phyloP scores from a whole-genome alignment of 2,113 vertebrate species.

The Pandion haliaetus region DNA sequence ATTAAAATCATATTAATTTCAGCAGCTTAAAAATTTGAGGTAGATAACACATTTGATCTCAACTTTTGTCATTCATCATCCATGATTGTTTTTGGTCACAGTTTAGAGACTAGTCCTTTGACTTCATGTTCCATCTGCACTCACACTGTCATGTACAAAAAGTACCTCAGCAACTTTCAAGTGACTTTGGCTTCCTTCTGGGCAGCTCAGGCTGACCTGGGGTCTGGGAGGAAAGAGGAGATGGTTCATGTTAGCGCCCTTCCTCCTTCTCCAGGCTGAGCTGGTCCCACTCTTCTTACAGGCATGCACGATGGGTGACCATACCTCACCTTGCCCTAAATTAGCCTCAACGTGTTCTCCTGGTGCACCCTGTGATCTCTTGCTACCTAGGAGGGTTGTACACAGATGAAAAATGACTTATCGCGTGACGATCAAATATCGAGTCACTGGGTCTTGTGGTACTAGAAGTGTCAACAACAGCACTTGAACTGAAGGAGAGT shows the following conservation, averaged over 20 bases:
- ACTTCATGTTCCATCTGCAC: not conserved
- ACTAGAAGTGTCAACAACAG: fast-evolving
- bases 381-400: not conserved
- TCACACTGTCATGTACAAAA: not conserved
- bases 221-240: not conserved
- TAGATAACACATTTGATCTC: not conserved
- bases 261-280: not conserved
- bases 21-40: not conserved
- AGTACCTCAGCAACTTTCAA: fast-evolving
- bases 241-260: not conserved
- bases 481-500: not conserved
- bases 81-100: not conserved
- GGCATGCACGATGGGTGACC: too few relatives aligned
- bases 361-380: not conserved
- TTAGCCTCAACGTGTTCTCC: fast-evolving
- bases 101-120: not conserved
- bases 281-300: too few relatives aligned
- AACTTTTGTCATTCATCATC: not conserved
- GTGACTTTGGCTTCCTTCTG: not conserved
- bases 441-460: too few relatives aligned
- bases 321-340: too few relatives aligned
- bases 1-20: not conserved
- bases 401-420: not conserved
- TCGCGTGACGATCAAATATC: fast-evolving
- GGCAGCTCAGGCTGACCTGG: not conserved